A percentile compares a stretch with the other conserved stretches of the same genome.
Evolutionary conservation across 2,888 invertebrate genomes (phyloP).

Genomic region (Coelinius sp.): DNA sequence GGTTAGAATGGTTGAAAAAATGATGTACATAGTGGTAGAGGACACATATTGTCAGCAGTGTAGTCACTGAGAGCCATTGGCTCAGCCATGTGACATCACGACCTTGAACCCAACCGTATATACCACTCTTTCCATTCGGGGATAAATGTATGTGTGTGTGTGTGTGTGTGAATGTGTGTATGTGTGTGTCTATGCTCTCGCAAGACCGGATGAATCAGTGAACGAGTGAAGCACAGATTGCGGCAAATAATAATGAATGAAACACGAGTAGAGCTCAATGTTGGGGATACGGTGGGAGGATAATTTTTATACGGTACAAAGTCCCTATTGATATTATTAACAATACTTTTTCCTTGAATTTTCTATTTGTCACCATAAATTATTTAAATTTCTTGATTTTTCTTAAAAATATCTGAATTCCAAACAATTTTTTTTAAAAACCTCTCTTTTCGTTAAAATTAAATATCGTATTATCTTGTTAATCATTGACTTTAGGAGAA

Average conservation of each 20-base stretch:
- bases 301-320: neutral
- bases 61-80: conserved; percentile 3
- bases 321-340: neutral
- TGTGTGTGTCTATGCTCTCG: neutral
- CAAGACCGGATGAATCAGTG: conserved; percentile 31
- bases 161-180: neutral
- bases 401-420: too few relatives aligned
- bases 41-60: neutral
- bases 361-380: neutral
- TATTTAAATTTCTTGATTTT: too few relatives aligned
- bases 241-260: conserved; percentile 25
- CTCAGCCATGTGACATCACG: conserved; percentile 15
- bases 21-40: neutral
- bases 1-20: neutral
- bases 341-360: too few relatives aligned
- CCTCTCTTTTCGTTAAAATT: too few relatives aligned
- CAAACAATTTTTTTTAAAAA: too few relatives aligned
- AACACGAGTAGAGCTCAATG: conserved; percentile 24
- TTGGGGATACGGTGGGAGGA: neutral
- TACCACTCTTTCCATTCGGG: conserved; percentile 10
- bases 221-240: conserved; percentile 30
- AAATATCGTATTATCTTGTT: too few relatives aligned
- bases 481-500: too few relatives aligned
- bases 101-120: conserved; percentile 20
- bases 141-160: neutral